Evolutionary conservation across 2,888 invertebrate genomes (phyloP), one percentile per base, ranked within the genome.

Genomic region (Luperina nickerlii): DNA sequence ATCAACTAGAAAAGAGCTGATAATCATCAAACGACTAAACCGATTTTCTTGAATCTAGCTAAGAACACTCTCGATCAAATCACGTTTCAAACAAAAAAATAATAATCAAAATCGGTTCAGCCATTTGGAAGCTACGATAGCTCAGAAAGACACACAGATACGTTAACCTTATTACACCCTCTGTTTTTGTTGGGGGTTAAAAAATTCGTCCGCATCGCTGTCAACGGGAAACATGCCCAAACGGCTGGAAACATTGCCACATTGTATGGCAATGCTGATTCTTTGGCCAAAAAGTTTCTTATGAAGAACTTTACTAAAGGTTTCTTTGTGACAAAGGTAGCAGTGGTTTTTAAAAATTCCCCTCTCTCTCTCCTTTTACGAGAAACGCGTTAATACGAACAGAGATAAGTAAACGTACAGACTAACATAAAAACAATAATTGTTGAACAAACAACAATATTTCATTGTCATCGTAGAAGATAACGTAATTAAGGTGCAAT

Each of bases 401-500:
- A 42, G 8, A 32, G 48, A 63, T 42, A 81, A 32, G 51, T 63
- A 57, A 24, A 51, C 63, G 20, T 70, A 38, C 60, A 76, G 67
- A 67, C 18, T 62, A 42, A 67, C 67, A 72, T 24, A 71, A 68
- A 83, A 77, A 77, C 62, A 65, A 69, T 66, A 63, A 20, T 74
- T 66, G 67, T 48, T 48, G 60, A 74, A 65, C 51, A 51, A 72
- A 78, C 71, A 85, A 75, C 82, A 85, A 85, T 84, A 85, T 85
- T 78, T 85, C 72, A 84, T 73, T 85, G 75, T 78, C 82, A 85
- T 73, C n/a, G 72, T 32, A 71, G 54, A 71, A 71, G 18, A 63
- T n/a, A 81, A 78, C 48, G 75, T 80, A 77, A 85, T 77, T 87
- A 85, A 77, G 38, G 75, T 72, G 68, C 70, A 80, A 78, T 85